Base-by-base conservation (phyloP, 1,140 invertebrate genomes). In the Drosophila mauritiana region DNA sequence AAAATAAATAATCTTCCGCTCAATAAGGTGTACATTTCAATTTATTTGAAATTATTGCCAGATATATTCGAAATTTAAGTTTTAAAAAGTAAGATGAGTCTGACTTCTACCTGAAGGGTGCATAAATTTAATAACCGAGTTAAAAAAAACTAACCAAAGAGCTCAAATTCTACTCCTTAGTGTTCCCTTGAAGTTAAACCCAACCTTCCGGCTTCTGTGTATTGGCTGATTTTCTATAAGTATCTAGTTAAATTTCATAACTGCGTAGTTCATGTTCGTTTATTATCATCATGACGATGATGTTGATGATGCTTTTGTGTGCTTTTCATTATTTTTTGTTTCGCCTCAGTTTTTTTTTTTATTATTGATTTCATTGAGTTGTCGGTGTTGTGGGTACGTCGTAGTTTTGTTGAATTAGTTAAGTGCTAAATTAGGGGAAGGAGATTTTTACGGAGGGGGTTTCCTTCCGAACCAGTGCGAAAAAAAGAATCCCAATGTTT, bases 321-420 rank as follows among this genome's bases (percentile, higher is more conserved):
- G 83, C 75, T 84, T 79, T 75, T 69, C 46, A 62, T 61, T 67
- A 54, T 78, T 69, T 58, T 79, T 74, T 62, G 59, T 58, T 56
- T 63, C 13, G n/a, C 12, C 34, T 61, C 55, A 46, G 20, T 22
- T 22, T 31, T 31, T 20, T 49, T 52, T 69, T 61, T 59, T 76
- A 55, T 65, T 85, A 85, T 85, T 82, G 82, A 85, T 85, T 85
- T 85, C 64, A 85, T 77, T 73, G 68, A 73, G 55, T 72, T 73
- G 64, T 73, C 79, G 52, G 58, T 56, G 46, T 63, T 54, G 42
- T 17, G 62, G 36, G 72, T 36, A 76, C 83, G 78, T 68, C 82
- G 83, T 79, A 86, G 82, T 79, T 76, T 89, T 86, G 83, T 86
- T 86, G 83, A 83, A 79, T 86, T 88, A 88, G 83, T 79, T 86